Percentiles rank a stretch among this genome's conserved stretches.
These are phyloP conservation scores for Lytechinus variegatus DNA, from an alignment of 35 echinoderm and acorn worm genomes.

Conservation along the genomic window DNA sequence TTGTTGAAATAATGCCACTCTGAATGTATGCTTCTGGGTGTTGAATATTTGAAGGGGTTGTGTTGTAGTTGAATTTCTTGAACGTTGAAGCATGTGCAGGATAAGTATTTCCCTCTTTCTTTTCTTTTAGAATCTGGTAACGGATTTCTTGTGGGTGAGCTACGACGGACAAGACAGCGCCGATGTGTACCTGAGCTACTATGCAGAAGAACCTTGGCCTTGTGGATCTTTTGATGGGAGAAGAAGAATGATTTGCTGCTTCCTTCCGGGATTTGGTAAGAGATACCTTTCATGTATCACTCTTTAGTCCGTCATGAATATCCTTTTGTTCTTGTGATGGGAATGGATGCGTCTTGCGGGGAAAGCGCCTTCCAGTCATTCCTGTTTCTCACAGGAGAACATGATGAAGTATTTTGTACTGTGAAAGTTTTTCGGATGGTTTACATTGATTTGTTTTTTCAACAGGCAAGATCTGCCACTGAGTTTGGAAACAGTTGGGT, in stretches of 20 bases:
- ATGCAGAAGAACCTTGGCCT: conserved; percentile 64
- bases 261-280: conserved; percentile 70
- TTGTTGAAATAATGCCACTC: background rate
- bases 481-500: conserved; percentile 76
- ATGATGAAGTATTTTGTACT: background rate
- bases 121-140: conserved; percentile 54
- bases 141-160: conserved; percentile 66
- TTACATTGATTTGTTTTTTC: background rate
- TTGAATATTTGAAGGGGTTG: too few species aligned
- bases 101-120: background rate
- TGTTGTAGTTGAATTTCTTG: too few species aligned
- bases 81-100: too few species aligned
- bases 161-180: background rate
- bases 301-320: too few species aligned
- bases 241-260: conserved; percentile 60
- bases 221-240: conserved; percentile 89
- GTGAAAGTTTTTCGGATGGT: too few species aligned
- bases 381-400: background rate
- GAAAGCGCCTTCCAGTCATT: conserved; percentile 57
- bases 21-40: too few species aligned
- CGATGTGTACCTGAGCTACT: conserved; percentile 26
- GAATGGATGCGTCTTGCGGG: background rate
- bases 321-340: too few species aligned
- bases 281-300: background rate
- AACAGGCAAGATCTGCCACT: background rate